Base-by-base conservation (phyloP, 2,888 invertebrate genomes). In the Xestobium rufovillosum region DNA sequence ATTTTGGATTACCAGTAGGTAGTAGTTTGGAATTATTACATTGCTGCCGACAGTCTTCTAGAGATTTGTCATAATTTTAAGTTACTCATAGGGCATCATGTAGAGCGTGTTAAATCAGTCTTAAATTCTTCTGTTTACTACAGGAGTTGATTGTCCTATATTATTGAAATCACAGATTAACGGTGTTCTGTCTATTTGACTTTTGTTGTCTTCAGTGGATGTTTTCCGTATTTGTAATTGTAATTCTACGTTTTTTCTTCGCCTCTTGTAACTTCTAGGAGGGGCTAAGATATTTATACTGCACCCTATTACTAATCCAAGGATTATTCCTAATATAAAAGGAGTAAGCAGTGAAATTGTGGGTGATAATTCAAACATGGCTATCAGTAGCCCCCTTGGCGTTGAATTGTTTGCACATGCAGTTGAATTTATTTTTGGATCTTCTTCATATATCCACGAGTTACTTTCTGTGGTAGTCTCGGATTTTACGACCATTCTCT, bases 401-500 rank as follows among this genome's bases (percentile, higher is more conserved):
- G 26, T 31, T 8, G 15, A 29, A 36, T 37, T 34, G 42, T 3
- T 50, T 31, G 31, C 42, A 26, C 3, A 53, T 44, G 6, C 45
- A 1, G 43, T 43, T 9, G 65, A 26, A 14, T 34, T 36, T 3
- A 38, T 29, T 13, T 38, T 35, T 13, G 38, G 63, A 15, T 69
- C 57, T 37, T 72, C 68, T 1, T 72, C 60, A 14, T 65, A 62
- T 19, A 63, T 53, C 55, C 59, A 63, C 10, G 63, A 61, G 36
- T 55, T 53, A 14, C 58, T 53, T 14, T 19, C 6, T 19, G 23
- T 8, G n/a, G 23, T 19, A 19, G 29, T 25, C 25, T 62, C 63
- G 14, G 69, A 67, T 15, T 69, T 61, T 33, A 70, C 67, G 39
- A 77, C 67, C 49, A 73, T 75, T 49, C 74, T 69, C 51, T 75